Conservation (phyloP, 1,140 invertebrate species). For the Nebria ingens region DNA sequence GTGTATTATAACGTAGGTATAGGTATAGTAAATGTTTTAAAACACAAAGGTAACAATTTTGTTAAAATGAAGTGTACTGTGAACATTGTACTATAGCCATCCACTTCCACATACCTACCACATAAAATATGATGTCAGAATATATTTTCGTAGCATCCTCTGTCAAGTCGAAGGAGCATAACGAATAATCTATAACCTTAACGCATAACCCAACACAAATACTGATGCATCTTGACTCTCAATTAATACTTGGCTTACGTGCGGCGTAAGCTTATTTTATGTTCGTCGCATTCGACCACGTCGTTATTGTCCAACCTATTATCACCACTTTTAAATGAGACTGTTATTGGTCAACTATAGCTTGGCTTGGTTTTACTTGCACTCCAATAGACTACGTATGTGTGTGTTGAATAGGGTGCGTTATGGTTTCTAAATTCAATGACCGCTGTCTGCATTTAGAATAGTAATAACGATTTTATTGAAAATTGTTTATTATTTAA, state of each 20-base stretch:
- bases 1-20: too few species aligned
- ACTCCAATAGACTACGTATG: slow-evolving; percentile 21
- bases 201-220: slow-evolving; percentile 26
- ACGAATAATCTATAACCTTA: slow-evolving; percentile 26
- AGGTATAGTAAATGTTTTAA: too few species aligned
- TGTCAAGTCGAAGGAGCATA: slow-evolving; percentile 14
- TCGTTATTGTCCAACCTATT: slow-evolving; percentile 8
- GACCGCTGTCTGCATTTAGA: slow-evolving; percentile 19
- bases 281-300: slow-evolving; percentile 19
- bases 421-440: slow-evolving; percentile 26
- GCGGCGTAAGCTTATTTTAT: slow-evolving; percentile 26
- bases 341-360: too few species aligned
- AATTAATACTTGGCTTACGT: slow-evolving; percentile 25
- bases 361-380: slow-evolving; percentile 20
- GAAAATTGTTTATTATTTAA: too few species aligned
- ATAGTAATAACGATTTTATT: too few species aligned
- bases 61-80: too few species aligned
- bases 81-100: background rate
- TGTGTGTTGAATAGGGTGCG: slow-evolving; percentile 23
- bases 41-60: too few species aligned
- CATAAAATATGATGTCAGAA: slow-evolving; percentile 4
- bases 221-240: slow-evolving; percentile 26
- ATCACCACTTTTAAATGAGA: too few species aligned
- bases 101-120: background rate
- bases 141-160: slow-evolving; percentile 22